Evolutionary conservation across 2,113 vertebrate genomes (phyloP), one percentile per base, ranked within the genome.

Genomic region (Tupaia chinensis): DNA sequence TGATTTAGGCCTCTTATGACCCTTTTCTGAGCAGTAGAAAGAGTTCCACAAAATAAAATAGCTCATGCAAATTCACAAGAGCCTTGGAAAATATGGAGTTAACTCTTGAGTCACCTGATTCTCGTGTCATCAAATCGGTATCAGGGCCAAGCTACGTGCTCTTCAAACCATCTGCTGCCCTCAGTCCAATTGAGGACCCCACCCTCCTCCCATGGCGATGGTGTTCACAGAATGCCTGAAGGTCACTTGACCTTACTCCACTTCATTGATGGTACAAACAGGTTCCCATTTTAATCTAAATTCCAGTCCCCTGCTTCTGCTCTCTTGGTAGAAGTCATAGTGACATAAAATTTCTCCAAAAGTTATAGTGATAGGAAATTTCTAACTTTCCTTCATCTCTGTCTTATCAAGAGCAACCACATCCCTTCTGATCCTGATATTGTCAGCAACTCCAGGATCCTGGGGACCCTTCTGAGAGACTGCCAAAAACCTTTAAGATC

Each of bases 131-230:
- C 7, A 66, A 54, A 22, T 53, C 34, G 66, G 10, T n/a, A 53
- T 9, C n/a, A 34, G 73, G 58, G 15, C 34, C 7, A 0, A 81
- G 68, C 12, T 1, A 68, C 23, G 27, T 0, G 2, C 1, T 53
- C 32, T 60, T 4, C 32, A 58, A 58, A 74, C 9, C 9, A 14
- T 2, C 25, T 1, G 16, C 56, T 61, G 22, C 1, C 19, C 7
- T 73, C 19, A 17, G 7, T 29, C 86, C 27, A 32, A 0, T 0
- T 32, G 60, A 83, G 61, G 29, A 58, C 7, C 7, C 13, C 7
- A 0, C 1, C 13, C 7, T 7, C 22, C 9, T 3, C 27, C 1
- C 60, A 54, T 15, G 10, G 7, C 12, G 20, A 22, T 2, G 3
- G 1, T 27, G 14, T 61, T 53, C 16, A 73, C 23, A 16, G n/a